Percentiles rank a stretch among this genome's conserved stretches.
Conservation (phyloP, 2,888 invertebrate species). For the Drosophila robusta region DNA sequence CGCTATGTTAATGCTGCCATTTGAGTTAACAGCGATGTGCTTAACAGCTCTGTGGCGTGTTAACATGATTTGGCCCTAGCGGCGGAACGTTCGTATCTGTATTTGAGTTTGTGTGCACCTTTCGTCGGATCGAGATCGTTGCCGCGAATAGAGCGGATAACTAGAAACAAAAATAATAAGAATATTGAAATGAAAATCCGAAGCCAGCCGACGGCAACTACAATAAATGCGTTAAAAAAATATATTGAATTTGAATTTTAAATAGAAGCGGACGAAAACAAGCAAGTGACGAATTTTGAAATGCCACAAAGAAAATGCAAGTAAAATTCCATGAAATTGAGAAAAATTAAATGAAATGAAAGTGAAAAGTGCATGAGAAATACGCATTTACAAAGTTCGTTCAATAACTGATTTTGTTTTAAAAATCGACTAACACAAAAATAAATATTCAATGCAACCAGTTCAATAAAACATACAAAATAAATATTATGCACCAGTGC, state of each 20-base stretch:
- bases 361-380: conserved; percentile 40
- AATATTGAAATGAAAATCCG: conserved; percentile 6
- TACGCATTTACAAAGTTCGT: conserved; percentile 20
- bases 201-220: conserved; percentile 23
- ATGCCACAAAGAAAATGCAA: conserved; percentile 49
- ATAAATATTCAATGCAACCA: conserved; percentile 41
- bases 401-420: conserved; percentile 79
- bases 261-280: conserved; percentile 29
- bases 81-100: conserved; percentile 33
- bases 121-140: conserved; percentile 83
- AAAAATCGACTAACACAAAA: conserved; percentile 68
- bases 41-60: conserved; percentile 28
- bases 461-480: conserved; percentile 25
- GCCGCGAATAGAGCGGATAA: conserved; percentile 58
- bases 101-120: conserved; percentile 82
- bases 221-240: conserved; percentile 45
- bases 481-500: conserved; percentile 46
- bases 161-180: conserved; percentile 9
- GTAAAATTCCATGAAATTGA: conserved; percentile 32
- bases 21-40: conserved; percentile 45
- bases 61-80: conserved; percentile 27
- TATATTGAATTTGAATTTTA: conserved; percentile 25
- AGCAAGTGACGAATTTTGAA: conserved; percentile 29
- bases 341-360: conserved; percentile 24
- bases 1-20: conserved; percentile 48